Base-by-base conservation (phyloP, 2,888 invertebrate genomes). In the Eupithecia subfuscata region DNA sequence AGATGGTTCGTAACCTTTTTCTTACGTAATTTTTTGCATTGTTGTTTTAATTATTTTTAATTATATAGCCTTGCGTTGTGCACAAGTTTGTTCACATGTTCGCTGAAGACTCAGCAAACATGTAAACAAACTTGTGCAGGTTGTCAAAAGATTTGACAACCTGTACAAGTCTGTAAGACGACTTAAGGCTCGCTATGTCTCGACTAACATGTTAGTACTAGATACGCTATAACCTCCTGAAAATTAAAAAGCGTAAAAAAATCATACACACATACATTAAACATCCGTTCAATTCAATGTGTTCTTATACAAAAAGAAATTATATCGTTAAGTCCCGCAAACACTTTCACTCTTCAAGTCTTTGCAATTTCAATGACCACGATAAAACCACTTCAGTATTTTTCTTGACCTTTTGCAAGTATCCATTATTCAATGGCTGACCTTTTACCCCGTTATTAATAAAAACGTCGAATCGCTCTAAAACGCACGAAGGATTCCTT, bases 391-490 rank as follows among this genome's bases (percentile, higher is more conserved):
- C 56, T 70, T 70, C 2, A 22, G 56, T 34, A 67, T 63, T 43
- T 70, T 40, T 65, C 68, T 69, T 69, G 69, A 63, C 63, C 45
- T 40, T 72, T 52, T 60, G 43, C 60, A 69, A 70, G 64, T 65
- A 43, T 43, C n/a, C 45, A 60, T 60, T 70, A 70, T 67, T 65
- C 64, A 64, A 64, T 64, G 34, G 30, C 34, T 34, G 64, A 34
- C 64, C 64, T 64, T 64, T 64, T 64, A 18, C 34, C 63, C 64
- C 16, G 30, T 64, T 64, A 34, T 64, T 34, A 22, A 18, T 34
- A 64, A 64, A 63, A 64, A 34, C 34, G 16, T 64, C 34, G 34
- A 22, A 25, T 60, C 22, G 25, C 12, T 25, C 1, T 60, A 25
- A 60, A 60, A 60, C 60, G 25, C 60, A 60, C 25, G 25, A 25